phyloP scores from a whole-genome alignment of 1,140 invertebrate genomes.

The Episyrphus balteatus region DNA sequence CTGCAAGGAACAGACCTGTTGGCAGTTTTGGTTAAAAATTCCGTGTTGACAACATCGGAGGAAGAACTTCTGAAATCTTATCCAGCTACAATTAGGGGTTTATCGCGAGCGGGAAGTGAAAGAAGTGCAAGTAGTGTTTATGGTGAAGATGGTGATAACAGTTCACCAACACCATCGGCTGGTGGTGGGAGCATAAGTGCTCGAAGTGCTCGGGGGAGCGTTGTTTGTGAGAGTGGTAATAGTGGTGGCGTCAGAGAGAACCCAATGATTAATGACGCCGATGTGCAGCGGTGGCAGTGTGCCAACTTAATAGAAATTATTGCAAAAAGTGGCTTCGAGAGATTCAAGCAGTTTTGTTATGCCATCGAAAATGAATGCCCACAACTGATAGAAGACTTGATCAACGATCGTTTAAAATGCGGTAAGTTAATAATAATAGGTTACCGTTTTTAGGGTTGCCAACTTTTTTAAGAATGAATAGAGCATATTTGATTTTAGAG shows the following conservation, averaged over 20 bases:
- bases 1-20: constrained; percentile 29
- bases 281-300: constrained; percentile 27
- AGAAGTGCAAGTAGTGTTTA: background rate
- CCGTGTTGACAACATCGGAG: constrained; percentile 28
- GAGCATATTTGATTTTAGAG: no score
- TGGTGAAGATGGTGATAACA: background rate
- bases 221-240: constrained; percentile 16
- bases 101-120: background rate
- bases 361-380: constrained; percentile 43
- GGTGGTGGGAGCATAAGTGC: constrained; percentile 24
- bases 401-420: constrained; percentile 35
- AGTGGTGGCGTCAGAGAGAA: constrained; percentile 6
- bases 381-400: constrained; percentile 41
- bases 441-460: no score
- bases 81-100: constrained; percentile 5
- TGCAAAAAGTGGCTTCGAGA: constrained; percentile 41
- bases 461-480: no score
- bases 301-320: constrained; percentile 41
- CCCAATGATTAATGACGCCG: constrained; percentile 23
- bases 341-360: constrained; percentile 44
- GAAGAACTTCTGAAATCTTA: constrained; percentile 29
- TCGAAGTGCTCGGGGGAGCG: constrained; percentile 26
- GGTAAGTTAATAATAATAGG: constrained; percentile 22
- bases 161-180: constrained; percentile 16
- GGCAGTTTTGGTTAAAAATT: constrained; percentile 32